Base-by-base conservation (phyloP, 2,888 invertebrate genomes). In the Drosophila tripunctata region DNA sequence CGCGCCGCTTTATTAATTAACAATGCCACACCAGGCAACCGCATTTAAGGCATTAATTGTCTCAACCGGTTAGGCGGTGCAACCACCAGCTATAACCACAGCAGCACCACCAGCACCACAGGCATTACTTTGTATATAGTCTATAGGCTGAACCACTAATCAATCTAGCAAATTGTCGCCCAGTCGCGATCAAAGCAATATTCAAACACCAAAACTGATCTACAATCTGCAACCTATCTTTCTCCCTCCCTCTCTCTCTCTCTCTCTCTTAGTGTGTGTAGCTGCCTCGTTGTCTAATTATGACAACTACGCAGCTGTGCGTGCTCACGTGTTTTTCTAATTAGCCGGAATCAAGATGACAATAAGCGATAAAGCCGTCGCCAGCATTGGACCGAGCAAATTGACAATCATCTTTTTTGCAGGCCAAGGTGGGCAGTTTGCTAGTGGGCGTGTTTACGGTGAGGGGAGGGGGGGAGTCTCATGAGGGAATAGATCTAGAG, bases 121-220 rank as follows among this genome's bases (percentile, higher is more conserved):
- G 30, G 14, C 35, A 56, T 57, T n/a, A n/a, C n/a, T n/a, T n/a
- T n/a, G n/a, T n/a, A n/a, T n/a, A n/a, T n/a, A n/a, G n/a, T n/a
- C n/a, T n/a, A 60, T 57, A 68, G 76, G 76, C 75, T 64, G 77
- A 65, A 72, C 78, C 60, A 63, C 77, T 87, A 87, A 87, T 87
- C 87, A 87, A 87, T 84, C 83, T 87, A 81, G 85, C 87, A 87
- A 86, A 87, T 86, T 87, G 87, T 85, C 87, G 86, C 83, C 78
- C 78, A 71, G 68, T 67, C 54, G 54, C 75, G 56, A 71, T 71
- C 71, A 57, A 54, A 22, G 55, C 68, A 73, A 68, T 73, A 72
- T 72, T 72, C 72, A 72, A 72, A 72, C 72, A 54, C 58, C 56
- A 61, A 48, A 50, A n/a, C 15, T 50, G 57, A 65, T 56, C 71